Base-by-base conservation (phyloP, 2,113 vertebrate species). In the Oncorhynchus gorbuscha region DNA sequence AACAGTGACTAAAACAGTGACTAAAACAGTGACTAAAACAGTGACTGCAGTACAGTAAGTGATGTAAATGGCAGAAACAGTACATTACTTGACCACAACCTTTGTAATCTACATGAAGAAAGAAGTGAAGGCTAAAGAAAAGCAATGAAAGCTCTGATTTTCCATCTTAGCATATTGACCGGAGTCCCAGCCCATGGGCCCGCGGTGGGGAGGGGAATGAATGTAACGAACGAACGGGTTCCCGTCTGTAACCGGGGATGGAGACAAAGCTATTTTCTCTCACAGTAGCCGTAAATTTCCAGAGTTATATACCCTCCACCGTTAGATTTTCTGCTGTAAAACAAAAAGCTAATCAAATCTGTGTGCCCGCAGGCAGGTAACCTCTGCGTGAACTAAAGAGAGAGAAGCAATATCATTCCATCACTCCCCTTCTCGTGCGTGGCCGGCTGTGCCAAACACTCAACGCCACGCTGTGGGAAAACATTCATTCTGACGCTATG, bases 341-440 rank as follows among this genome's bases (percentile, higher is more conserved):
- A 95, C 26, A 81, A 90, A 95, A 94, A 94, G 92, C 92, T 92
- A 92, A 94, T 95, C 93, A 95, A 94, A 94, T 89, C 87, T 85
- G 89, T 82, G 72, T 94, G 89, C 94, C 94, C 92, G 89, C 85
- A 81, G 93, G 94, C 77, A 90, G 91, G 88, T 95, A 95, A 94
- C 93, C 93, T 91, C 87, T 83, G 82, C 73, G 81, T 95, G 95
- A 96, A 94, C 94, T 94, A 92, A 93, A 90, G 88, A 86, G 87
- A 88, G 88, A 86, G 87, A 88, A 92, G 93, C 93, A 94, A 94
- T 94, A 94, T 92, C 93, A 91, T 92, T 94, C 95, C 93, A 95
- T 95, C 94, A 91, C 90, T 16, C 8, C 12, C 22, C 65, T 85
- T 84, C 80, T 72, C 72, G 72, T 86, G 86, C 87, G 84, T 91